Evolutionary conservation across 2,113 vertebrate genomes (phyloP).

Genomic region (Salvelinus fontinalis): DNA sequence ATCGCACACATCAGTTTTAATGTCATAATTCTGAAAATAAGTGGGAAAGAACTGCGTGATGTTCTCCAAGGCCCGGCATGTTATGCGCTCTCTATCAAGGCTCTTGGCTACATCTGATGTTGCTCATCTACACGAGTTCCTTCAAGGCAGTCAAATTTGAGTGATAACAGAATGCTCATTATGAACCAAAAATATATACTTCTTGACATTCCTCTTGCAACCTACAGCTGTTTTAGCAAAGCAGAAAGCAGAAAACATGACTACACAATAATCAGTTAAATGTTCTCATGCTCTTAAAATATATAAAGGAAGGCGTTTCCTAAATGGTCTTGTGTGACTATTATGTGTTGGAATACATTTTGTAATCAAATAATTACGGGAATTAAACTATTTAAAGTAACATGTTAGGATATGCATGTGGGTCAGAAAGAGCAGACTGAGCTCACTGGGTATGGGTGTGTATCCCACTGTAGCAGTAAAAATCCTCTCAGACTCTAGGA

Average conservation of each 20-base stretch:
- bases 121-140: neutral
- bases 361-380: too few species aligned
- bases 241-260: too few species aligned
- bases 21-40: conserved; percentile 25
- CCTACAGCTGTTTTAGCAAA: too few species aligned
- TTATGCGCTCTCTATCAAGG: neutral
- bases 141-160: neutral
- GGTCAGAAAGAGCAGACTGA: too few species aligned
- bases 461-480: neutral
- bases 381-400: too few species aligned
- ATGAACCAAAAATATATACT: neutral
- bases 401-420: neutral
- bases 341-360: too few species aligned
- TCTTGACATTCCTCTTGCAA: too few species aligned
- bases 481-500: neutral
- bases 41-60: neutral
- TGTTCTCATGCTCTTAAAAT: too few species aligned
- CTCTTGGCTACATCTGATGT: neutral
- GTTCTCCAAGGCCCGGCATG: too few species aligned
- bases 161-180: neutral
- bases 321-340: too few species aligned
- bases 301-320: too few species aligned
- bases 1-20: conserved; percentile 16
- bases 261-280: too few species aligned
- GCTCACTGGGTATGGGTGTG: neutral